These are phyloP conservation scores for Epicampocera succincta DNA, from an alignment of 2,888 invertebrate genomes.

Conservation along the genomic window DNA sequence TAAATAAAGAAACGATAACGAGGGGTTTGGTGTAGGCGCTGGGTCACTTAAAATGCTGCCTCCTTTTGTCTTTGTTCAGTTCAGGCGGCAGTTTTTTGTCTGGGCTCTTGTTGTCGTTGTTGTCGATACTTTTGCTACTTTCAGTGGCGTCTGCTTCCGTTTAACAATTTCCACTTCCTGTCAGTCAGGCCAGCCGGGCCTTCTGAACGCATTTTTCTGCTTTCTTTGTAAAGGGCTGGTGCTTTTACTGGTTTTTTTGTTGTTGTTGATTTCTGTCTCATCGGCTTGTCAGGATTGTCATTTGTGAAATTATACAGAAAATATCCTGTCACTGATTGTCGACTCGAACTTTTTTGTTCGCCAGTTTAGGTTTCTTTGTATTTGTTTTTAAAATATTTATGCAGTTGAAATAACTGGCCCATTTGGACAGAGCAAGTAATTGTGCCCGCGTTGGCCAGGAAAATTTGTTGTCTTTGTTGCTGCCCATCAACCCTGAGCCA, in stretches of 20 bases:
- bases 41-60: slow-evolving; percentile 9
- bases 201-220: slow-evolving; percentile 13
- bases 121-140: slow-evolving; percentile 53
- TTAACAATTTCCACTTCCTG: slow-evolving; percentile 62
- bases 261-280: slow-evolving; percentile 9
- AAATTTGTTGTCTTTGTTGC: neutral
- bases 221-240: too few species aligned
- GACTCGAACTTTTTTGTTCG: slow-evolving; percentile 15
- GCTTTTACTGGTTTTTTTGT: too few species aligned
- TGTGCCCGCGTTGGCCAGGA: neutral
- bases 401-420: slow-evolving; percentile 35
- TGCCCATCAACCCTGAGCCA: slow-evolving; percentile 27
- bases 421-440: slow-evolving; percentile 15
- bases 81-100: neutral
- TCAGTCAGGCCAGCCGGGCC: neutral
- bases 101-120: slow-evolving; percentile 25
- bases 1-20: slow-evolving; percentile 57
- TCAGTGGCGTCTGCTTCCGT: slow-evolving; percentile 58
- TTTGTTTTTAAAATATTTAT: slow-evolving; percentile 40
- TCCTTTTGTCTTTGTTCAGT: slow-evolving; percentile 18
- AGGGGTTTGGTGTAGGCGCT: slow-evolving; percentile 45
- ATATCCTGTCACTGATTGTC: neutral
- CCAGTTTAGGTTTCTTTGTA: slow-evolving; percentile 23
- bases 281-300: slow-evolving; percentile 36
- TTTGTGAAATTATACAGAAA: slow-evolving; percentile 40